Evolutionary conservation across 2,797 vertebrate species (phyloP), one percentile per base, ranked within the genome.

Genomic region (Triplophysa yarkandensis): DNA sequence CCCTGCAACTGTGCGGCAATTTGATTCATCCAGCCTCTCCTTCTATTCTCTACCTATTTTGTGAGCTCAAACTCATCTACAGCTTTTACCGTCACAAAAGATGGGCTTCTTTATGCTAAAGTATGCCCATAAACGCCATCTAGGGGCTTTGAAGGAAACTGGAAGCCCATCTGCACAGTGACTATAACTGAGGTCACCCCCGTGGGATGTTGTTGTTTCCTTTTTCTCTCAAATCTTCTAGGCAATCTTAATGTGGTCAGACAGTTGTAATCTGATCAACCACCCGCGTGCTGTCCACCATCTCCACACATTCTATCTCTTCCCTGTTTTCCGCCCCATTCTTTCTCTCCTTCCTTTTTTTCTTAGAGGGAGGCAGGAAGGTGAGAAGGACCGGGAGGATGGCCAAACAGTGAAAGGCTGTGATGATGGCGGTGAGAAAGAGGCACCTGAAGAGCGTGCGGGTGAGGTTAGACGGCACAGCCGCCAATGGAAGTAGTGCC

Each of bases 181-280:
- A 44, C 34, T 55, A 28, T 25, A 67, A 55, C 62, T 66, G 39
- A 74, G 54, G 43, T 36, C 25, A 13, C 65, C 48, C 71, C 19
- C 41, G 44, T 63, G 43, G 50, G 68, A n/a, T 65, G 57, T 65
- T 72, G 55, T 70, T 16, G 75, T 68, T 73, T 60, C 41, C 6
- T 16, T 5, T 36, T 7, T 46, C 10, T 46, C 19, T 4, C 19
- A 21, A 50, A 50, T 77, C 87, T 81, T 87, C 88, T 84, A 82
- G 89, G 83, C 84, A 82, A 43, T 44, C 88, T 89, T 84, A 16
- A 32, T 27, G 55, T 16, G 43, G 27, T 95, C 92, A 99, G 85
- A 99, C 96, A 46, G 97, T 98, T 85, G 98, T 99, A 90, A 98
- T 98, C 91, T 98, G 96, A 91, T 99, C 97, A 63, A 98, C 97